Evolutionary conservation across 2,888 invertebrate species (phyloP).

Genomic region (Herminia tarsipennalis): DNA sequence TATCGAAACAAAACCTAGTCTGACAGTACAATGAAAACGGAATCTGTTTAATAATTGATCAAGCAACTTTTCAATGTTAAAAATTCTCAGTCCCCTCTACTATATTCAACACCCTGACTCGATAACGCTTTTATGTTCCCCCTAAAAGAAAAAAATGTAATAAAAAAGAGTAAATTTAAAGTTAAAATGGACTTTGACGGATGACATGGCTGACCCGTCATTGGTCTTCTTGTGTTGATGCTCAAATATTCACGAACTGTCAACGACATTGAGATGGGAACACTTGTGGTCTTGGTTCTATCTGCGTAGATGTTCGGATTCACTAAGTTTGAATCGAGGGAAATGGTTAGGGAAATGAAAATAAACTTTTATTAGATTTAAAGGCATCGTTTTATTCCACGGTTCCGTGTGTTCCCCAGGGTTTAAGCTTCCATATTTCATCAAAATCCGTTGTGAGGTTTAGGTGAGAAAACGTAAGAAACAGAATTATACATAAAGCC

Average conservation of each 20-base stretch:
- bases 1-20: conserved; percentile 24
- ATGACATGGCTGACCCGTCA: conserved; percentile 73
- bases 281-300: conserved; percentile 33
- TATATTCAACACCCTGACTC: conserved; percentile 72
- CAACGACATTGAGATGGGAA: conserved; percentile 61
- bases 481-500: too few relatives aligned
- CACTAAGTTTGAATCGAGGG: too few relatives aligned
- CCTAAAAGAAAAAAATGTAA: conserved; percentile 68
- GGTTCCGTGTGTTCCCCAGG: too few relatives aligned
- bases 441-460: too few relatives aligned
- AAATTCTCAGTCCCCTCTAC: conserved; percentile 65
- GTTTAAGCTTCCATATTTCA: too few relatives aligned
- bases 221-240: conserved; percentile 65
- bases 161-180: conserved; percentile 77
- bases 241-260: conserved; percentile 74
- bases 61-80: conserved; percentile 75
- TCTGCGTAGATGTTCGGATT: conserved; percentile 16
- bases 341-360: too few relatives aligned
- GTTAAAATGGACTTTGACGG: conserved; percentile 82
- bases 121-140: conserved; percentile 79
- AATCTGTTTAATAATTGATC: conserved; percentile 68
- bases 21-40: conserved; percentile 51
- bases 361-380: too few relatives aligned
- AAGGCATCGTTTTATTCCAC: too few relatives aligned
- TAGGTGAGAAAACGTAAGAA: too few relatives aligned